A percentile compares a stretch with the other conserved stretches of the same genome.
Evolutionary conservation across 2,888 invertebrate genomes (phyloP).

Genomic region (Epinotia demarniana): DNA sequence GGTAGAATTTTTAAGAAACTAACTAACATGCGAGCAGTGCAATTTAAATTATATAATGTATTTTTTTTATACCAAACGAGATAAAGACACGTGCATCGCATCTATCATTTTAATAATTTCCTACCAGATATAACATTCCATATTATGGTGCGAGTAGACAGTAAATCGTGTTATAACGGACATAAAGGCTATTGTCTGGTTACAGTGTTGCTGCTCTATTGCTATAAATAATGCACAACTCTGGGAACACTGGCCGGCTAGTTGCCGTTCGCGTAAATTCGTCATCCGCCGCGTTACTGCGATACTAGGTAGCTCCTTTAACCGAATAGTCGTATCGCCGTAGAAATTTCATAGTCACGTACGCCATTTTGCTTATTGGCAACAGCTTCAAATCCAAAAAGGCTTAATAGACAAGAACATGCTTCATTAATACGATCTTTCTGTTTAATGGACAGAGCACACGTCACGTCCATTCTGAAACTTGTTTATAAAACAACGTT

Average conservation of each 20-base stretch:
- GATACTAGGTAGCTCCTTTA: neutral
- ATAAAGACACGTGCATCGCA: too few species aligned
- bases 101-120: slow-evolving; percentile 12
- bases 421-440: neutral
- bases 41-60: too few species aligned
- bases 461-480: neutral
- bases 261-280: slow-evolving; percentile 50
- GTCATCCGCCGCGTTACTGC: slow-evolving; percentile 45
- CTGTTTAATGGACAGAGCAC: neutral
- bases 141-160: slow-evolving; percentile 45
- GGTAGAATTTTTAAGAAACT: too few species aligned
- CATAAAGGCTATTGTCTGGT: slow-evolving; percentile 53
- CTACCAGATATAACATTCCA: neutral
- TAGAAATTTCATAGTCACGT: neutral
- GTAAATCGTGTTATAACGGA: slow-evolving; percentile 56
- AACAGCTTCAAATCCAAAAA: neutral
- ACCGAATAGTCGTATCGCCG: neutral
- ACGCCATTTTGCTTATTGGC: neutral
- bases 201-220: slow-evolving; percentile 47
- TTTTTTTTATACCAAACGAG: too few species aligned
- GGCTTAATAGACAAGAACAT: neutral
- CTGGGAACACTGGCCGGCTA: slow-evolving; percentile 49
- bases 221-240: slow-evolving; percentile 60
- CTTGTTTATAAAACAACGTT: slow-evolving; percentile 12
- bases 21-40: too few species aligned